Base-by-base conservation (phyloP, 2,113 vertebrate species). In the Machaerirhynchus nigripectus region DNA sequence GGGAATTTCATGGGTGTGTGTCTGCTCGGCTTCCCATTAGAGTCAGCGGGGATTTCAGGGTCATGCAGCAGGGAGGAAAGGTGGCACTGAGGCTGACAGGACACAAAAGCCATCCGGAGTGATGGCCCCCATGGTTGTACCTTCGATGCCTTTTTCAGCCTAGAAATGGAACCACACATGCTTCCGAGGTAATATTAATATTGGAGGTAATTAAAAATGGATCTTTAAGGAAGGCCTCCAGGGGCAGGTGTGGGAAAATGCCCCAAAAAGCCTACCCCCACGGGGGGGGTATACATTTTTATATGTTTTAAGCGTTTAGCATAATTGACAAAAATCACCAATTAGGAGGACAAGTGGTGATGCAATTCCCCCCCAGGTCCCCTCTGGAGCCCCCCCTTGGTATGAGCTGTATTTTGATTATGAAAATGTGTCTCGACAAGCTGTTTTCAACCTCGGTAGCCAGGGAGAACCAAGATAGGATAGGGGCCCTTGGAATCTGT, bases 131-230 rank as follows among this genome's bases (percentile, higher is more conserved):
- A 9, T 46, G 33, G 53, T 15, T 84, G 39, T 23, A 47, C 20
- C 30, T 40, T 40, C 15, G 23, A 27, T 52, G 46, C 23, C 35
- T 78, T 63, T 78, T 28, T 28, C 37, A n/a, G 4, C 37, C 30
- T n/a, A 27, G 47, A 17, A 22, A 40, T 40, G 10, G 39, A 61
- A 33, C 35, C 16, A 21, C 13, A 12, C 35, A 40, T 0, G 0
- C 28, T 61, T 77, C 26, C 0, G 1, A 40, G 23, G 21, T 27
- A 27, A 61, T 22, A 5, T 42, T 35, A 17, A 9, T 53, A 23
- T 3, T 17, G 4, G 33, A 46, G 39, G 33, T 4, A 30, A 55
- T 24, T 15, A 11, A 15, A 30, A 55, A 35, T 30, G 24, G 24
- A 6, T 79, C 28, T 53, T 30, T 35, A 19, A 7, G 23, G 33